Conservation (phyloP, 2,113 vertebrate genomes). For the Myanophis thanlyinensis region DNA sequence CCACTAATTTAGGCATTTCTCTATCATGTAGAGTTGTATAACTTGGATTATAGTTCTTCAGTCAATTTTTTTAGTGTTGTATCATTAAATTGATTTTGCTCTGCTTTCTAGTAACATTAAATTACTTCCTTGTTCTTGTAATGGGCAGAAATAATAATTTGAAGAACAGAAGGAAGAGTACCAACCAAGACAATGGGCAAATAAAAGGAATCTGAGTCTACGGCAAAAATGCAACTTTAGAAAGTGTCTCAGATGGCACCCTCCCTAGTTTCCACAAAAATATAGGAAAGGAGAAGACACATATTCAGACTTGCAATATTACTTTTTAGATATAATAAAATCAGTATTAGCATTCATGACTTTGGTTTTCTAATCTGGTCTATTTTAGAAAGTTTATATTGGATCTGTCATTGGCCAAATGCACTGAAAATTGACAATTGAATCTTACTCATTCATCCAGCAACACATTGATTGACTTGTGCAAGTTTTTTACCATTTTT, state of each 20-base stretch:
- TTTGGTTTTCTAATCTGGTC: neutral
- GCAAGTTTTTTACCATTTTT: neutral
- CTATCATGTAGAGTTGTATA: neutral
- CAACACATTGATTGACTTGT: neutral
- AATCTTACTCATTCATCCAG: neutral
- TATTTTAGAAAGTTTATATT: neutral
- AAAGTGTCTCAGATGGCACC: neutral
- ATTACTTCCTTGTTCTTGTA: neutral
- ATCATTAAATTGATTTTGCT: constrained; percentile 6
- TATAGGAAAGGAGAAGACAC: neutral
- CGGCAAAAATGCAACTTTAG: neutral
- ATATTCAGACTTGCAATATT: neutral
- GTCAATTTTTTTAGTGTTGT: neutral
- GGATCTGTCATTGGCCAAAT: neutral
- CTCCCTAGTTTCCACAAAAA: neutral
- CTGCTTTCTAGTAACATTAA: neutral
- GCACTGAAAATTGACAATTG: neutral
- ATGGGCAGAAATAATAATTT: neutral
- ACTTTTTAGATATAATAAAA: neutral
- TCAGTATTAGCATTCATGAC: neutral
- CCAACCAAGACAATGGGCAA: neutral
- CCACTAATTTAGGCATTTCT: neutral
- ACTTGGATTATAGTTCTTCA: neutral
- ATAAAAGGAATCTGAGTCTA: neutral
- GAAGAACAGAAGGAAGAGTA: neutral